These are phyloP conservation scores for Sitta carolinensis DNA, from an alignment of 2,797 vertebrate genomes.

Conservation along the genomic window DNA sequence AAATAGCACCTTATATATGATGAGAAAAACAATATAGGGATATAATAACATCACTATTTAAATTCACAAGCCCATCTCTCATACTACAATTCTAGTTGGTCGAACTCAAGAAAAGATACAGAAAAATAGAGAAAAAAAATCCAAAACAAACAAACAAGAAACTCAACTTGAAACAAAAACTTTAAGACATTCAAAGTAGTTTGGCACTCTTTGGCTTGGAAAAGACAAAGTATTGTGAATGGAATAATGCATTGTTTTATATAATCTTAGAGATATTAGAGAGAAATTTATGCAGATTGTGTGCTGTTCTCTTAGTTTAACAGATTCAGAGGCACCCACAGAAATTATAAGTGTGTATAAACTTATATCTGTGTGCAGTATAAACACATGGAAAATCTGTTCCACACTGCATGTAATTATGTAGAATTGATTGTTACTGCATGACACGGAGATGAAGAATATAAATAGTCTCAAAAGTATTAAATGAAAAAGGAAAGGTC, in stretches of 20 bases:
- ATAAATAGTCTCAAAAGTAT: neutral
- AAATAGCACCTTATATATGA: neutral
- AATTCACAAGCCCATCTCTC: neutral
- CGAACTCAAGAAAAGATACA: neutral
- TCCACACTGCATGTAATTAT: neutral
- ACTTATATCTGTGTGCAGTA: no score
- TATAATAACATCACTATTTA: neutral
- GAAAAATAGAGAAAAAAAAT: neutral
- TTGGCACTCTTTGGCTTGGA: neutral
- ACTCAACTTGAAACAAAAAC: neutral
- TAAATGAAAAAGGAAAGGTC: neutral
- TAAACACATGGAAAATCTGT: constrained; percentile 35
- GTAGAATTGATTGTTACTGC: constrained; percentile 13
- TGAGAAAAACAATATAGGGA: neutral
- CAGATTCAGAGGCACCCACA: constrained; percentile 7
- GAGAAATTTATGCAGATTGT: constrained; percentile 20
- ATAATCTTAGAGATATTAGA: neutral
- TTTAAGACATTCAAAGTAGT: neutral
- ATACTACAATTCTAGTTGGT: neutral
- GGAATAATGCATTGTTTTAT: neutral
- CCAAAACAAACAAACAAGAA: neutral
- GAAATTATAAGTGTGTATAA: no score
- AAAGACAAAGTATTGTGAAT: neutral
- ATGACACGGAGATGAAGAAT: neutral
- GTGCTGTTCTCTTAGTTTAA: neutral